Conservation (phyloP, 2,113 vertebrate genomes). For the Pomatostomus ruficeps region DNA sequence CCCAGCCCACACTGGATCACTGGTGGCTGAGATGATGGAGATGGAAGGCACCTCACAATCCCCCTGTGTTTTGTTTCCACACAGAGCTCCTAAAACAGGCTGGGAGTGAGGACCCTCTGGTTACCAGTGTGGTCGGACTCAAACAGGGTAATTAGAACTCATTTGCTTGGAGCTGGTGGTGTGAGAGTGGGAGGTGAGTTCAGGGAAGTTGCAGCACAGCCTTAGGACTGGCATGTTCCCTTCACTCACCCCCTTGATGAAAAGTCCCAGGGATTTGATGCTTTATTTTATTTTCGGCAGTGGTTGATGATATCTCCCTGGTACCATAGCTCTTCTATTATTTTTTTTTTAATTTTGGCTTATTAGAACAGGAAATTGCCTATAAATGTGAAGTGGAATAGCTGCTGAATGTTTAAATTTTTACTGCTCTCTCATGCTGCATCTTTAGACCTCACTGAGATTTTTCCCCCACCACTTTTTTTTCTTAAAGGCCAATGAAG, state of each 20-base stretch:
- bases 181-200: not conserved
- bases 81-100: not conserved
- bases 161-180: accelerated
- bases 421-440: not conserved
- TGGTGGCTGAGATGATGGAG: not conserved
- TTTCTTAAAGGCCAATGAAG: not conserved
- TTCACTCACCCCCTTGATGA: not conserved
- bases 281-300: not conserved
- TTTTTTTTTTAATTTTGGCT: not conserved
- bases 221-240: not conserved
- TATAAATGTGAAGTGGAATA: not conserved
- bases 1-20: not conserved
- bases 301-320: not conserved
- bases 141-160: not conserved
- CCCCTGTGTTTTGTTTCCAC: not conserved
- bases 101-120: not conserved
- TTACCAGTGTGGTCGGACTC: not conserved
- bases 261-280: not conserved
- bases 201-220: not conserved
- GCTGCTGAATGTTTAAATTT: not conserved
- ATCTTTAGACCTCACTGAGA: not conserved
- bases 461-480: accelerated
- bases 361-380: conserved; percentile 15
- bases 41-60: not conserved
- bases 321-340: not conserved